A percentile compares a stretch with the other conserved stretches of the same genome.
These are phyloP conservation scores for Dufourea novaeangliae DNA, from an alignment of 1,140 invertebrate genomes.

Conservation along the genomic window DNA sequence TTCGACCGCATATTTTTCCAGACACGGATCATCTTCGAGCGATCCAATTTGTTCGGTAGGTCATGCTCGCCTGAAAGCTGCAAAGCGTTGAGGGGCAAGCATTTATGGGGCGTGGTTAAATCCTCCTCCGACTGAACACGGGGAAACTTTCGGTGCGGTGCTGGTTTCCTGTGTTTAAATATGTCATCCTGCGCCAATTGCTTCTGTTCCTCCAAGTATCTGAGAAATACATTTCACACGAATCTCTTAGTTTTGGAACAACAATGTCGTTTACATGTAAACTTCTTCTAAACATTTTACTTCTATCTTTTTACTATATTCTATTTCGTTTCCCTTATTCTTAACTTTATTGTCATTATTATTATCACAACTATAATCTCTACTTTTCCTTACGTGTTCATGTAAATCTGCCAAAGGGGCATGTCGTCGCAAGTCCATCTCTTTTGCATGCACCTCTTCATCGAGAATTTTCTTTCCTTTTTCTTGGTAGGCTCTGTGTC, in stretches of 20 bases:
- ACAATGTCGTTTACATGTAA: too few species aligned
- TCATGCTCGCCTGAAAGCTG: conserved; percentile 36
- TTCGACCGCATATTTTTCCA: conserved; percentile 65
- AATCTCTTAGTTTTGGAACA: too few species aligned
- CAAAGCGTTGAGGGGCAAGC: conserved; percentile 62
- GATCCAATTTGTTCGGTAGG: conserved; percentile 49
- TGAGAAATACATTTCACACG: conserved; percentile 6
- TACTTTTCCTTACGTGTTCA: conserved; percentile 60
- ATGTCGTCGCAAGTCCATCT: conserved; percentile 52
- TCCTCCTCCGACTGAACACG: conserved; percentile 46
- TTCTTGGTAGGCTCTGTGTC: background rate
- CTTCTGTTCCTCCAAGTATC: conserved; percentile 57
- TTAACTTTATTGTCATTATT: too few species aligned
- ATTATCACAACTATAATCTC: too few species aligned
- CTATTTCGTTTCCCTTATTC: too few species aligned
- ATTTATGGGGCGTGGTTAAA: conserved; percentile 39
- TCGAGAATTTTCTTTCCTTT: background rate
- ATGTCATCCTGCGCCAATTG: conserved; percentile 51
- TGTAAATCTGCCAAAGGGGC: conserved; percentile 60
- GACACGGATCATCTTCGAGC: conserved; percentile 55
- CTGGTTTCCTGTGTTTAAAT: conserved; percentile 51
- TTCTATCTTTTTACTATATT: too few species aligned
- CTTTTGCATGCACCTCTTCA: conserved; percentile 32
- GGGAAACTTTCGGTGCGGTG: conserved; percentile 47
- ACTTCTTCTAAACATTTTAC: too few species aligned